Conservation (phyloP, 23 tunicate genomes). For the Halocynthia aurantium region DNA sequence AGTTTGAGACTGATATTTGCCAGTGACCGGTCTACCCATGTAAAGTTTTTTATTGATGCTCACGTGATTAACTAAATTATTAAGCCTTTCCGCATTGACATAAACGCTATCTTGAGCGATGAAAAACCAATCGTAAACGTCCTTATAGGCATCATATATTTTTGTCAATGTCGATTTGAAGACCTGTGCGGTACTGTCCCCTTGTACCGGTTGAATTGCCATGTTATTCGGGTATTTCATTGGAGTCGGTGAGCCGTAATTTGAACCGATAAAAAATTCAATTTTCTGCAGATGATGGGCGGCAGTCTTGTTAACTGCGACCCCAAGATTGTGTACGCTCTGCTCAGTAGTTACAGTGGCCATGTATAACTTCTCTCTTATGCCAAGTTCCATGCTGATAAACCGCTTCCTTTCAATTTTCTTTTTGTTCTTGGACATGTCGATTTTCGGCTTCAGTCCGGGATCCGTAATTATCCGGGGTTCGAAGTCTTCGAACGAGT, state of each 20-base stretch:
- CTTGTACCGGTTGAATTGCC: slow-evolving; percentile 5
- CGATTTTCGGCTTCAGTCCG: slow-evolving; percentile 74
- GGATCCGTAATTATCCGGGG: slow-evolving; percentile 96
- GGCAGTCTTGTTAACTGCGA: slow-evolving; percentile 83
- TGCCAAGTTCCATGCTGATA: slow-evolving; percentile 90
- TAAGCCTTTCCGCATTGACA: slow-evolving; percentile 60
- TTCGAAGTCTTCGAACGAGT: slow-evolving; percentile 91
- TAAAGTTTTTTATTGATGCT: slow-evolving; percentile 89
- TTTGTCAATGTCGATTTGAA: background rate
- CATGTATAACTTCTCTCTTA: slow-evolving; percentile 64
- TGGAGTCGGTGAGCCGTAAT: background rate
- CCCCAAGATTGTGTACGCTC: slow-evolving; percentile 40
- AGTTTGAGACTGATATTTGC: slow-evolving; percentile 28
- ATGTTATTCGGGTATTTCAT: slow-evolving; percentile 14
- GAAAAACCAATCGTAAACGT: slow-evolving; percentile 93
- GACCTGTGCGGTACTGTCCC: background rate
- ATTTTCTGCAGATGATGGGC: slow-evolving; percentile 88
- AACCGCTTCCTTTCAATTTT: slow-evolving; percentile 80
- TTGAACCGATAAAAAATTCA: slow-evolving; percentile 46
- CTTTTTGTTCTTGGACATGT: slow-evolving; percentile 55
- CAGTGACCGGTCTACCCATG: slow-evolving; percentile 63
- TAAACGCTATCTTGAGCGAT: slow-evolving; percentile 66
- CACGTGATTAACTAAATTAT: slow-evolving; percentile 79
- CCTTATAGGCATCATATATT: slow-evolving; percentile 22
- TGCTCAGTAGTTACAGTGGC: slow-evolving; percentile 48